Base-by-base conservation (phyloP, 2,797 vertebrate genomes). In the Poeciliopsis presidionis region DNA sequence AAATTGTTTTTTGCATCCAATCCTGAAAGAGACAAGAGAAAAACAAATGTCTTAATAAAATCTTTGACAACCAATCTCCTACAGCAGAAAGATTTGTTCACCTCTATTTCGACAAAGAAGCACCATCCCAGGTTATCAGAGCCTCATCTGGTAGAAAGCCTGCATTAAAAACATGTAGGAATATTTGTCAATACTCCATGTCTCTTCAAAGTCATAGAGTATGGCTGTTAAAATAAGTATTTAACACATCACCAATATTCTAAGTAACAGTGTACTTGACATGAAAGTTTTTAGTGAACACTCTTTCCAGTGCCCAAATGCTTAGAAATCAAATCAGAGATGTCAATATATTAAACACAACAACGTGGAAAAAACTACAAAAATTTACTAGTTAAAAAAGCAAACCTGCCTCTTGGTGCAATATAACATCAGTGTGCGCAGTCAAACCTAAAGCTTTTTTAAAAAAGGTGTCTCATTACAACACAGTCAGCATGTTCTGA, bases 11-110 rank as follows among this genome's bases (percentile, higher is more conserved):
- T 76, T 78, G 83, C 12, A 74, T 73, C 74, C 82, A 86, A 78
- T 80, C 86, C 94, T 95, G 78, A 87, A 94, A 95, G 83, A 79
- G 11, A 87, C 5, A n/a, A 43, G 25, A 39, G 41, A 43, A 78
- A 77, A 82, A 25, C n/a, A 16, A 16, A 25, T 11, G 2, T 59
- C 30, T 74, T 73, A 70, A 25, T 76, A 72, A 55, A 59, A 0
- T 84, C 36, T 65, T 20, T 63, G 4, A 72, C 1, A 78, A 78
- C 16, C 11, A 75, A 78, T 83, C 72, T 30, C 59, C 73, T 39
- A 11, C 1, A 51, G 65, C 49, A 55, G 5, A 0, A 36, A 57
- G 0, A 63, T 46, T 41, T 41, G 59, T 87, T 83, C n/a, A 93
- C 91, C 90, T 86, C 76, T 82, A 81, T 47, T 75, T 82, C 25